These are phyloP conservation scores for Poecilobothrus nobilitatus DNA, from an alignment of 2,888 invertebrate species.

Conservation along the genomic window DNA sequence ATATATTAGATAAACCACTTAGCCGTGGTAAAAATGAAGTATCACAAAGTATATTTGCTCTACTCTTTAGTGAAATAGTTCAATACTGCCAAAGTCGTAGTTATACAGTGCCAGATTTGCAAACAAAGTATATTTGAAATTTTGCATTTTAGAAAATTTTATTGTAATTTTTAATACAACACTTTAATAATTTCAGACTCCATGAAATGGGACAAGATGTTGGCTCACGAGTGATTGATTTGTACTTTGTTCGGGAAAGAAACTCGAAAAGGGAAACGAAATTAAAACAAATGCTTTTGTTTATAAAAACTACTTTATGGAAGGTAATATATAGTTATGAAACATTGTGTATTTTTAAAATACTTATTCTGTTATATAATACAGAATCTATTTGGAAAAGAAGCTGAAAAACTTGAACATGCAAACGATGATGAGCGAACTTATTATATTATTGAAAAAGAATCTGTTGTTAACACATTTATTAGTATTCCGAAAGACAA, in stretches of 20 bases:
- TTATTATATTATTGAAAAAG: constrained; percentile 97
- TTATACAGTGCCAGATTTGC: constrained; percentile 88
- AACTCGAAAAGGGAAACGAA: constrained; percentile 93
- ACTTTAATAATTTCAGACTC: constrained; percentile 52
- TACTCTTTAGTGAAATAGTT: constrained; percentile 95
- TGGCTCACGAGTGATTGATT: constrained; percentile 84
- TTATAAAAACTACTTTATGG: constrained; percentile 95
- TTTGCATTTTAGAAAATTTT: no score
- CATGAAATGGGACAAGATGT: constrained; percentile 93
- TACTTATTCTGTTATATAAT: constrained; percentile 33
- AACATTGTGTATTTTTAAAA: background rate
- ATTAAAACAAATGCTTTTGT: constrained; percentile 85
- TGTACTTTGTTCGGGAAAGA: constrained; percentile 88
- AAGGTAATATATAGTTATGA: constrained; percentile 54
- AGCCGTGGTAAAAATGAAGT: constrained; percentile 90
- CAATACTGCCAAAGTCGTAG: constrained; percentile 97
- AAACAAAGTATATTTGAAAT: constrained; percentile 43
- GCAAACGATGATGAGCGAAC: constrained; percentile 97
- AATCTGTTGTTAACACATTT: constrained; percentile 91
- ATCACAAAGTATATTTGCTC: constrained; percentile 83
- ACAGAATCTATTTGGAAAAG: constrained; percentile 89
- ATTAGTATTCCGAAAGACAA: constrained; percentile 98
- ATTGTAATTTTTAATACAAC: background rate
- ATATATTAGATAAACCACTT: constrained; percentile 79
- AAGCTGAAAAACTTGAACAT: constrained; percentile 97